phyloP scores from a whole-genome alignment of 37 sponge, comb jelly and placozoan genomes.

The Theonella swinhoei region DNA sequence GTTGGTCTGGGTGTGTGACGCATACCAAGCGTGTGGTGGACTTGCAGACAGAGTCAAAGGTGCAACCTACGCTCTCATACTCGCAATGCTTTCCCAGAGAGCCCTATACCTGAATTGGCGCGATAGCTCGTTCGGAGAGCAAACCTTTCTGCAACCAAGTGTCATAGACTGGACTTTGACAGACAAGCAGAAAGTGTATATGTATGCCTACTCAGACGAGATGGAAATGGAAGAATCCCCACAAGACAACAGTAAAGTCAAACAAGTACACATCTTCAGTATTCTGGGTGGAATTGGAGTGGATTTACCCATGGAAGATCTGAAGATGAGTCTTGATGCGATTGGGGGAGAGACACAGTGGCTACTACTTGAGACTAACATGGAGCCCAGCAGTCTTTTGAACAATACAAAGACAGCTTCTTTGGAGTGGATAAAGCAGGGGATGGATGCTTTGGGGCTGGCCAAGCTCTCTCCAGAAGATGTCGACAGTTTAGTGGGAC shows the following conservation, averaged over 20 bases:
- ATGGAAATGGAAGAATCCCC: neutral
- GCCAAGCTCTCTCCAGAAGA: slow-evolving; percentile 12
- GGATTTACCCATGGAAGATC: neutral
- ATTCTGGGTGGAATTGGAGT: slow-evolving; percentile 3
- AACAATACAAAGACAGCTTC: neutral
- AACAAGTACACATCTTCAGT: slow-evolving; percentile 8
- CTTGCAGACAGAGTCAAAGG: slow-evolving; percentile 47
- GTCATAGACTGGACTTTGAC: slow-evolving; percentile 32
- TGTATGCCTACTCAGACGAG: neutral
- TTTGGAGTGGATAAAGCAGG: slow-evolving; percentile 31
- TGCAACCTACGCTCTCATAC: slow-evolving; percentile 20
- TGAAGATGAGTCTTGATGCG: neutral
- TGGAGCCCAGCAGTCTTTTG: slow-evolving; percentile 23
- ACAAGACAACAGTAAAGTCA: neutral
- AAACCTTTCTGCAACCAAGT: slow-evolving; percentile 5
- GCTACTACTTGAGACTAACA: slow-evolving; percentile 22
- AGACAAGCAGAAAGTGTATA: neutral
- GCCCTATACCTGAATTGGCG: slow-evolving; percentile 25
- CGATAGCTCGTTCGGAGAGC: neutral
- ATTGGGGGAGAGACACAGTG: neutral
- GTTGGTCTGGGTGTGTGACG: slow-evolving; percentile 32
- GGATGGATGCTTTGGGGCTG: slow-evolving; percentile 20
- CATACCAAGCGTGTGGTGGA: slow-evolving; percentile 26
- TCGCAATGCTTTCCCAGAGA: slow-evolving; percentile 31
- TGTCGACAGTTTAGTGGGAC: slow-evolving; percentile 30